Conservation (phyloP, 2,113 vertebrate genomes). For the Axis porcinus region DNA sequence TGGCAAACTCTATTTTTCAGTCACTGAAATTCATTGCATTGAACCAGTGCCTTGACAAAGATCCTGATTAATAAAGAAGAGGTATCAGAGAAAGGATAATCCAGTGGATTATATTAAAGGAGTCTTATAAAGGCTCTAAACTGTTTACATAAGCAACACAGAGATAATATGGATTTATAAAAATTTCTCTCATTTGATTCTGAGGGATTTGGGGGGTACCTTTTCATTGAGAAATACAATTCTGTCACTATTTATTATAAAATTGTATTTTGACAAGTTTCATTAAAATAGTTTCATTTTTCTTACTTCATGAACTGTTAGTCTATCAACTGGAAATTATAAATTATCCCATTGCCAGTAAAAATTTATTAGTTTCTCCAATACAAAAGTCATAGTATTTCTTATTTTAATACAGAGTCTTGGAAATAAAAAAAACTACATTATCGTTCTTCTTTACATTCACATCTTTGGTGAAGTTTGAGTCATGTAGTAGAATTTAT, state of each 20-base stretch:
- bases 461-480: background rate
- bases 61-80: background rate
- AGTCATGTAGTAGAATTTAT: background rate
- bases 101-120: background rate
- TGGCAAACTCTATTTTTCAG: background rate
- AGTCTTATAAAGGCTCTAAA: background rate
- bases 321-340: background rate
- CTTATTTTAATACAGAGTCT: background rate
- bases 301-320: background rate
- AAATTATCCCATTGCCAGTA: background rate
- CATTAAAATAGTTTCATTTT: background rate
- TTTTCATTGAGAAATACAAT: background rate
- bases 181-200: background rate
- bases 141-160: background rate
- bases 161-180: background rate
- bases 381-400: background rate
- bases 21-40: conserved; percentile 3
- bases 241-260: background rate
- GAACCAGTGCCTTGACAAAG: background rate
- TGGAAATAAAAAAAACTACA: background rate
- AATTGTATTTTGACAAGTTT: background rate
- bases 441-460: background rate
- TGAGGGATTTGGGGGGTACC: background rate
- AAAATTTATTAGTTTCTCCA: background rate
- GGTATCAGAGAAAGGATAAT: conserved; percentile 23